Evolutionary conservation across 2,888 invertebrate genomes (phyloP).

Genomic region (Caenorhabditis sp.): DNA sequence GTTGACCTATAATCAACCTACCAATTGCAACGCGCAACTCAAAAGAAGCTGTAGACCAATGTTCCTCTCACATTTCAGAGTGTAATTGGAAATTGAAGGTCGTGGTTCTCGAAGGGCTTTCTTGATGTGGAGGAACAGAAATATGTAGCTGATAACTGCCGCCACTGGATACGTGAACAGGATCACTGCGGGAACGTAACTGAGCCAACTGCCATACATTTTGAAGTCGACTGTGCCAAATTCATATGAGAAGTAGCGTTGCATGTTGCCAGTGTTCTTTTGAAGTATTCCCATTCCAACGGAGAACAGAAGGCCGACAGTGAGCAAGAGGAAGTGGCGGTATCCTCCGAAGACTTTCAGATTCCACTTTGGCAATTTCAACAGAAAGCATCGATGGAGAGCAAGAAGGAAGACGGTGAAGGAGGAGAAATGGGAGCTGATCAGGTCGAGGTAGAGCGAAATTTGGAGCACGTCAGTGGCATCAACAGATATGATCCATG

Average conservation of each 20-base stretch:
- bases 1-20: neutral
- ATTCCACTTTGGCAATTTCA: neutral
- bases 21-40: neutral
- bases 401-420: neutral
- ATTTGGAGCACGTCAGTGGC: neutral
- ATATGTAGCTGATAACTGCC: too few relatives aligned
- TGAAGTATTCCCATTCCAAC: neutral
- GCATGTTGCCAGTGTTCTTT: neutral
- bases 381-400: neutral
- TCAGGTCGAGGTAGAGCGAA: neutral
- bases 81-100: too few relatives aligned
- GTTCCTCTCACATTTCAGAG: neutral
- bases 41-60: neutral
- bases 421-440: slow-evolving; percentile 5
- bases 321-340: neutral
- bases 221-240: neutral
- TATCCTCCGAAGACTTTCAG: neutral
- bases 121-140: too few relatives aligned
- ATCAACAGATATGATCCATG: neutral
- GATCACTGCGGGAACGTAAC: too few relatives aligned
- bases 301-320: neutral
- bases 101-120: too few relatives aligned
- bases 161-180: too few relatives aligned
- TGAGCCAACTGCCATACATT: neutral
- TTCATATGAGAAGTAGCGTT: neutral